phyloP scores from a whole-genome alignment of 2,797 vertebrate species.

The Carcharodon carcharias region DNA sequence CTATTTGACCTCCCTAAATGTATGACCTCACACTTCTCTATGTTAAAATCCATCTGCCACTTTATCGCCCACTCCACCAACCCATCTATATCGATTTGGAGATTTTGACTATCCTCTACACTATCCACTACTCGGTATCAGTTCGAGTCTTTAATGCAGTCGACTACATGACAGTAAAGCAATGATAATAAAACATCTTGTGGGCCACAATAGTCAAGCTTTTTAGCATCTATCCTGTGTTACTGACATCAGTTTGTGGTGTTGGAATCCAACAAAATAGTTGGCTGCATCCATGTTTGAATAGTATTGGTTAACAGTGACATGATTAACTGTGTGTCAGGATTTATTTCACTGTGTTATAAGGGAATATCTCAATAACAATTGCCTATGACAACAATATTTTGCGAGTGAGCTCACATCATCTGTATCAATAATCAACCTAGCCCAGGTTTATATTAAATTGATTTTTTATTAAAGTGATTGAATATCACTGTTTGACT shows the following conservation, averaged over 20 bases:
- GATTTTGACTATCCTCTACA: too few species aligned
- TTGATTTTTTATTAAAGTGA: neutral
- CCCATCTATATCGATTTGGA: too few species aligned
- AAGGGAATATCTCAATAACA: neutral
- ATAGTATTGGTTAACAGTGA: neutral
- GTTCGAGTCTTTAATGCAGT: neutral
- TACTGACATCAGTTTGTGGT: neutral
- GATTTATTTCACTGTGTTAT: neutral
- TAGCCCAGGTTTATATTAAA: neutral
- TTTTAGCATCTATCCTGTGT: neutral
- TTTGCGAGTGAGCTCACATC: neutral
- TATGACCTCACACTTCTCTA: too few species aligned
- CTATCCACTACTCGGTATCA: neutral
- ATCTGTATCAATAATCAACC: neutral
- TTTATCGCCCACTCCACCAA: too few species aligned
- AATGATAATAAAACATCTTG: neutral
- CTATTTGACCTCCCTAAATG: too few species aligned
- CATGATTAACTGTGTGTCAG: neutral
- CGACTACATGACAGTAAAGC: neutral
- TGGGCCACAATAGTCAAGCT: neutral
- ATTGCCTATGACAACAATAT: neutral
- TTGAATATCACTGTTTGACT: neutral
- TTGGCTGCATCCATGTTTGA: neutral
- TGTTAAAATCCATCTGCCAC: too few species aligned
- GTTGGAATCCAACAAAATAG: neutral